Conservation (phyloP, 1,140 invertebrate species). For the Epicauta chinensis region DNA sequence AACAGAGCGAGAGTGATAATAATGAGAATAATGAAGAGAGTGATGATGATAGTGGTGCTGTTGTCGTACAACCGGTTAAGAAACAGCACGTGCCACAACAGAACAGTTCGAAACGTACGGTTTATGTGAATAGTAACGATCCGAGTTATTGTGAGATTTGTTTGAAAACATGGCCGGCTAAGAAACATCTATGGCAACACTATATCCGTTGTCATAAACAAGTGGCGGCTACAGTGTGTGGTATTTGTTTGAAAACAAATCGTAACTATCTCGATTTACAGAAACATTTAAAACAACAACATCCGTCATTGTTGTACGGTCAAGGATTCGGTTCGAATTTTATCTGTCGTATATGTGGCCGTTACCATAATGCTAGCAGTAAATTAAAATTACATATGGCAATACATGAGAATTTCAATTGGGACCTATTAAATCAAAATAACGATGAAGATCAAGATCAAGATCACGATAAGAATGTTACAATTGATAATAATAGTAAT, state of each 20-base stretch:
- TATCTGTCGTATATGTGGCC: conserved; percentile 53
- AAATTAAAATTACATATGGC: conserved; percentile 53
- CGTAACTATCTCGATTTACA: conserved; percentile 46
- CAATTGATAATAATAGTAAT: background rate
- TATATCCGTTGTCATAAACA: conserved; percentile 53
- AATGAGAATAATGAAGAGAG: conserved; percentile 16
- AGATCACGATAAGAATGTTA: too few species aligned
- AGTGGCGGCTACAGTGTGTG: conserved; percentile 54
- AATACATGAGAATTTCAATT: conserved; percentile 51
- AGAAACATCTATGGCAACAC: conserved; percentile 58
- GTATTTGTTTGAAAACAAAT: conserved; percentile 54
- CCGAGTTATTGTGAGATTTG: conserved; percentile 50
- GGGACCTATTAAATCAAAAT: conserved; percentile 36
- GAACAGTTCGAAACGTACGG: conserved; percentile 37
- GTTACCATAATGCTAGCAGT: conserved; percentile 55
- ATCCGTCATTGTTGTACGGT: conserved; percentile 46
- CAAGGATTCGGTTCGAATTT: conserved; percentile 51
- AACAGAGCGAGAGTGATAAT: conserved; percentile 6
- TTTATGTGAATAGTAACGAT: conserved; percentile 41
- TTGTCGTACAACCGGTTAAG: conserved; percentile 2
- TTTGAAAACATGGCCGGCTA: conserved; percentile 54
- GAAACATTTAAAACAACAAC: conserved; percentile 48
- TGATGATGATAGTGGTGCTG: background rate
- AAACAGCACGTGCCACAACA: conserved; percentile 10
- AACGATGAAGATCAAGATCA: too few species aligned